Evolutionary conservation across 2,113 vertebrate species (phyloP), one percentile per base, ranked within the genome.

Genomic region (Sula dactylatra): DNA sequence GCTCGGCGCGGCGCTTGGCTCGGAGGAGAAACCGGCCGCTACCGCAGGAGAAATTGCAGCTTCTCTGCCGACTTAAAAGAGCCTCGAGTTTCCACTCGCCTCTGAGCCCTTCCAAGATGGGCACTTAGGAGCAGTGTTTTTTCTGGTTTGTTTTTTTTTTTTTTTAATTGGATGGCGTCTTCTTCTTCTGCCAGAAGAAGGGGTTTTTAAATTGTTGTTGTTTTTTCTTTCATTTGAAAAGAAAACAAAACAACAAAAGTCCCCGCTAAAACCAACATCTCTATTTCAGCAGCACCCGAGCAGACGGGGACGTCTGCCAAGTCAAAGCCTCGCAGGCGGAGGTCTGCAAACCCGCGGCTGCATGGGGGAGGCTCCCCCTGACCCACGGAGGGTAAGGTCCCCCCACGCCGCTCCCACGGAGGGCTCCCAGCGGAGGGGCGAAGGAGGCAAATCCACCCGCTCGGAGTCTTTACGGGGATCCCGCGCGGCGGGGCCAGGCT

Each of bases 241-340:
- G 65, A 94, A 97, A 97, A 96, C 90, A 92, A 81, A 96, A 78
- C 89, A 96, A 89, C 80, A 22, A 1, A 79, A 79, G 52, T 89
- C 77, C 32, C 61, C 42, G 44, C 89, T 96, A 96, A 96, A 89
- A 84, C 61, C 72, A 91, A 71, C 93, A 66, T 84, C 93, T 69
- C 89, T 52, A 6, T 82, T 81, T 81, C 92, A 61, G 90, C 94
- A 83, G 67, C 88, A 32, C 58, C 59, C 88, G 62, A 56, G 87
- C 82, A 17, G 65, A 40, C 45, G 50, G 64, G 71, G 64, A 58
- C 16, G 67, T 38, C 79, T 85, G 95, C 95, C 96, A 97, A 92
- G 69, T 18, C 21, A 52, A 90, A 95, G 44, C 83, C 80, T 66
- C 82, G 0, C 82, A 52, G 91, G 58, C 55, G n/a, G 86, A 64